Evolutionary conservation across 2,797 vertebrate genomes (phyloP).

Genomic region (Leontopithecus rosalia): DNA sequence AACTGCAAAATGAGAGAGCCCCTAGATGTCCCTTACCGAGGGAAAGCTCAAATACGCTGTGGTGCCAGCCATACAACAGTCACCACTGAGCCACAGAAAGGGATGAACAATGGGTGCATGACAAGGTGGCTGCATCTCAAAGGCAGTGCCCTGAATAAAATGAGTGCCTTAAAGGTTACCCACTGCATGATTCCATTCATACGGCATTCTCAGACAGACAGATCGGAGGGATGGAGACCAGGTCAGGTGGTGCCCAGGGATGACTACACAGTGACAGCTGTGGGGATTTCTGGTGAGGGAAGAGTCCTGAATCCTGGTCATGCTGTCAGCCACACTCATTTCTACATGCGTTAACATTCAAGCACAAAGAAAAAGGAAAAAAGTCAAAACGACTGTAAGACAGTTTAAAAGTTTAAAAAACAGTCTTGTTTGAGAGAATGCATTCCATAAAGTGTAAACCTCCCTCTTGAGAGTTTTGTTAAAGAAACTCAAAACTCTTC

Average conservation of each 20-base stretch:
- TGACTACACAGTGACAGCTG: neutral
- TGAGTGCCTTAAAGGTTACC: neutral
- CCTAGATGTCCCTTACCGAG: neutral
- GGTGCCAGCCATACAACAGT: no score
- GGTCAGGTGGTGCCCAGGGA: rapidly evolving
- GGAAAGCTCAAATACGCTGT: neutral
- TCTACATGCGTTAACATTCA: neutral
- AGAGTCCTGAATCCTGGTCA: no score
- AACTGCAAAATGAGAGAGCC: neutral
- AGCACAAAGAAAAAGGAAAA: neutral
- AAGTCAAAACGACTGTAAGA: neutral
- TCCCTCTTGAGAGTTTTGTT: neutral
- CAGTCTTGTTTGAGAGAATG: neutral
- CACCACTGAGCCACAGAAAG: rapidly evolving
- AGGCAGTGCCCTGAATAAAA: rapidly evolving
- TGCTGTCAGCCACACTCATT: neutral
- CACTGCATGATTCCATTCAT: rapidly evolving
- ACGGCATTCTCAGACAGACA: neutral
- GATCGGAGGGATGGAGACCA: no score
- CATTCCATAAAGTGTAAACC: neutral
- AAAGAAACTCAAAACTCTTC: neutral
- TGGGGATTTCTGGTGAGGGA: neutral
- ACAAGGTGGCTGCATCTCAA: rapidly evolving
- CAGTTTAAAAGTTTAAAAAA: neutral
- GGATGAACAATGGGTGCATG: rapidly evolving